Conservation (phyloP, 2,113 vertebrate species). For the Triplophysa rosa region DNA sequence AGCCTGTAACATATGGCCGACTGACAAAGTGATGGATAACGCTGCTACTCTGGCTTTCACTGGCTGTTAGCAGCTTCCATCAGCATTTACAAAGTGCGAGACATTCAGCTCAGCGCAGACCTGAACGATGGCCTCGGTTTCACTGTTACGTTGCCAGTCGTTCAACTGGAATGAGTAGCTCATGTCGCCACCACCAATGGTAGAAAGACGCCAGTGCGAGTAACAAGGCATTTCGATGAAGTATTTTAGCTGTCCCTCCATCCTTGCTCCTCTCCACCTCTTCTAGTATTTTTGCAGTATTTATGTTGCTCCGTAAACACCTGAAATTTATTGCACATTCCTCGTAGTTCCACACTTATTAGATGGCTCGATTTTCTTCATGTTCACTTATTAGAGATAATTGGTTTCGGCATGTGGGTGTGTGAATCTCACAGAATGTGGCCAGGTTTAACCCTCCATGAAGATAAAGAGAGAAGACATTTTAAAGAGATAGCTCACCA, state of each 20-base stretch:
- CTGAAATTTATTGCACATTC: background rate
- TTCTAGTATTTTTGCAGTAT: constrained; percentile 4
- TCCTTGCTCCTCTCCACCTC: background rate
- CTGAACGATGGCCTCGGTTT: constrained; percentile 7
- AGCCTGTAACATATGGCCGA: constrained; percentile 13
- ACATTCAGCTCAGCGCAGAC: background rate
- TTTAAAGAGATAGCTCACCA: too few species aligned
- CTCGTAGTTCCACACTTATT: background rate
- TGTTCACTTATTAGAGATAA: background rate
- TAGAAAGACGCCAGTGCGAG: background rate
- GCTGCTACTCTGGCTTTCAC: constrained; percentile 10
- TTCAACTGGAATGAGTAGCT: constrained; percentile 1
- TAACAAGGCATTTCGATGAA: constrained; percentile 14
- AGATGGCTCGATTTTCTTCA: background rate
- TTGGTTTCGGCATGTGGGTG: background rate
- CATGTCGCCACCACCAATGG: background rate
- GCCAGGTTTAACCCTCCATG: too few species aligned
- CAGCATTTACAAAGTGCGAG: constrained; percentile 12
- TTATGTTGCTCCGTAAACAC: background rate
- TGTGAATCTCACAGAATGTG: background rate
- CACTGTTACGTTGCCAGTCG: constrained; percentile 1
- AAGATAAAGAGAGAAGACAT: too few species aligned
- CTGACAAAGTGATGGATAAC: constrained; percentile 26
- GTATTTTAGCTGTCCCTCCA: background rate
- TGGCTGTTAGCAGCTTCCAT: constrained; percentile 16